Base-by-base conservation (phyloP, 2,888 invertebrate genomes). In the Tipula confusa region DNA sequence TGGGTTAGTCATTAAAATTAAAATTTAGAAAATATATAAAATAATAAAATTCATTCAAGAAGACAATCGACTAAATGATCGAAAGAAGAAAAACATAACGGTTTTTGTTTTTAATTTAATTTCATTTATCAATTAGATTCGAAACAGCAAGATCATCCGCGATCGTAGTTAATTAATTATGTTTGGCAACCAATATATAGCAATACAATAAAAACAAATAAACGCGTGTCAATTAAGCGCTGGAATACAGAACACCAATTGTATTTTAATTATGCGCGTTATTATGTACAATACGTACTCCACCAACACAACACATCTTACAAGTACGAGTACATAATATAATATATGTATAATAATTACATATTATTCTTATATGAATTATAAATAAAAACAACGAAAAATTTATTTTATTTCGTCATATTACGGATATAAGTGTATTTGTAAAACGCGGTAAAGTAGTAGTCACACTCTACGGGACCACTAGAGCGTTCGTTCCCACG, bases 401-500 rank as follows among this genome's bases (percentile, higher is more conserved):
- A 24, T 64, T 24, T 64, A 9, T 64, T 64, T 24, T 64, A 9
- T 64, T 64, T 64, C 18, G 64, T 64, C 64, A 64, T 24, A 64
- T 24, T 64, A 64, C 64, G 64, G 64, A 64, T 64, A 64, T 64
- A 64, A 64, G 64, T 64, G 64, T 64, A 64, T 64, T 64, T 64
- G 64, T 64, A 64, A 64, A 64, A 64, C 24, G 64, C 64, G 64
- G 64, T 64, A 64, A 64, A 64, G 64, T 64, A 64, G 64, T 64
- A 64, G 64, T 64, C 64, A 64, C 82, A 82, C 83, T 84, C 85
- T 83, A 84, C 84, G 84, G 84, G 84, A 84, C 85, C 84, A 84
- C 84, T 84, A 85, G 84, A 84, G 84, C 84, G 84, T 88, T 88
- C 88, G 88, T 89, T 89, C 89, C 89, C 89, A 89, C 89, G 89